Base-by-base conservation (phyloP, 1,140 invertebrate species). In the Panagrolaimus sp. region DNA sequence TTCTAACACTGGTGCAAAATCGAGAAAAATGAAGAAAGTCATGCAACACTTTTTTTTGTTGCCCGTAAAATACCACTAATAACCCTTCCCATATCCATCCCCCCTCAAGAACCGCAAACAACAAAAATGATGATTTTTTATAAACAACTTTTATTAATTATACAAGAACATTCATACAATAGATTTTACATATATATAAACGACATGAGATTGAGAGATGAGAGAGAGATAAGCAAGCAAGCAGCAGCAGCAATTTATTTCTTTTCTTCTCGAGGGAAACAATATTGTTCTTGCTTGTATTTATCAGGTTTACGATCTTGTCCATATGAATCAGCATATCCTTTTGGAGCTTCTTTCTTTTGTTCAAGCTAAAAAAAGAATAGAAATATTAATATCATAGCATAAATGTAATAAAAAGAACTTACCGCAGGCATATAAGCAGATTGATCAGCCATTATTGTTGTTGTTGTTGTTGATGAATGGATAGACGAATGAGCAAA, bases 271-370 rank as follows among this genome's bases (percentile, higher is more conserved):
- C 48, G 48, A 24, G 52, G 52, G 21, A 58, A 26, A 28, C 21
- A 21, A n/a, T 58, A 58, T 58, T 58, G 21, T 17, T 58, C 52
- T 21, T 58, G 21, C 52, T 58, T 58, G 52, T 26, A 58, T 58
- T 28, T 21, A 6, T 58, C 52, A n/a, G 28, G 21, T 21, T 58
- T 21, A 21, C 28, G 21, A 28, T 58, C 52, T 21, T 21, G 21
- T 5, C 52, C 52, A 28, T 58, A 58, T 21, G 14, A 21, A 17
- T 58, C 52, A 17, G 52, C 52, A 28, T 58, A 58, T 12, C 52
- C 52, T 28, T 58, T 58, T 21, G 52, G 52, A 21, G 21, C 28
- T 24, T 58, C 52, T 21, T 21, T 28, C 52, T 58, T 58, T 28
- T 21, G 12, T 12, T 58, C 52, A 28, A 58, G 21, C 52, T 58